Evolutionary conservation across 2,888 invertebrate genomes (phyloP).

Genomic region (Cantharis rufa): DNA sequence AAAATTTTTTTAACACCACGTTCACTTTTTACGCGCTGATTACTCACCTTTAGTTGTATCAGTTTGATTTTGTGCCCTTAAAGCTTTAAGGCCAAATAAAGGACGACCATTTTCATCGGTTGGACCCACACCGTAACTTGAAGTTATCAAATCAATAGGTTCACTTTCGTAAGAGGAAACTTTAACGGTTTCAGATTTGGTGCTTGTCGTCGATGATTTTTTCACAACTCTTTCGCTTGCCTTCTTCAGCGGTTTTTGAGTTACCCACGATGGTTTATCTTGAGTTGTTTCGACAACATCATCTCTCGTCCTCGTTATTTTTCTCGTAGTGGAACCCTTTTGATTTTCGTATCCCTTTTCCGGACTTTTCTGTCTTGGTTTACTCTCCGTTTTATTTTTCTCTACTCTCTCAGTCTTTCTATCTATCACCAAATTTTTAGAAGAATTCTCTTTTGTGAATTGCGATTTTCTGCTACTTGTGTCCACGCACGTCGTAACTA

Average conservation of each 20-base stretch:
- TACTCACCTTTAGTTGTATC: slow-evolving; percentile 68
- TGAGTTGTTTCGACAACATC: slow-evolving; percentile 53
- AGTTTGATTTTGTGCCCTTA: slow-evolving; percentile 64
- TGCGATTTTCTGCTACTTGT: neutral
- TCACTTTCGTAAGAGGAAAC: slow-evolving; percentile 49
- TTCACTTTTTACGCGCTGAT: neutral
- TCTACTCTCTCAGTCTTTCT: neutral
- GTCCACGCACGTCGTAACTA: neutral
- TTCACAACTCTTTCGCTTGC: slow-evolving; percentile 45
- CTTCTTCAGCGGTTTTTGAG: slow-evolving; percentile 64
- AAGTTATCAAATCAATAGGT: slow-evolving; percentile 71
- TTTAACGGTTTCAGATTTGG: slow-evolving; percentile 49
- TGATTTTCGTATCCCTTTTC: neutral
- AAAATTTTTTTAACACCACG: slow-evolving; percentile 10
- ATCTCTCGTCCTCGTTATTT: slow-evolving; percentile 46
- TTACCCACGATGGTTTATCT: slow-evolving; percentile 66
- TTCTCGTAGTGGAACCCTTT: slow-evolving; percentile 27
- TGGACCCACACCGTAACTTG: slow-evolving; percentile 82
- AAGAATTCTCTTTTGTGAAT: neutral
- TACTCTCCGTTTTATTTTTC: neutral
- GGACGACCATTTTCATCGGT: slow-evolving; percentile 80
- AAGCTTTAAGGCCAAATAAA: slow-evolving; percentile 77
- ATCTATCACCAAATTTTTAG: neutral
- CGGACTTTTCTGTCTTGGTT: slow-evolving; percentile 13
- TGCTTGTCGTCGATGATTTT: slow-evolving; percentile 33